A percentile compares a stretch with the other conserved stretches of the same genome.
phyloP scores from a whole-genome alignment of 2,888 invertebrate species.

The Himalopsyche japonica region DNA sequence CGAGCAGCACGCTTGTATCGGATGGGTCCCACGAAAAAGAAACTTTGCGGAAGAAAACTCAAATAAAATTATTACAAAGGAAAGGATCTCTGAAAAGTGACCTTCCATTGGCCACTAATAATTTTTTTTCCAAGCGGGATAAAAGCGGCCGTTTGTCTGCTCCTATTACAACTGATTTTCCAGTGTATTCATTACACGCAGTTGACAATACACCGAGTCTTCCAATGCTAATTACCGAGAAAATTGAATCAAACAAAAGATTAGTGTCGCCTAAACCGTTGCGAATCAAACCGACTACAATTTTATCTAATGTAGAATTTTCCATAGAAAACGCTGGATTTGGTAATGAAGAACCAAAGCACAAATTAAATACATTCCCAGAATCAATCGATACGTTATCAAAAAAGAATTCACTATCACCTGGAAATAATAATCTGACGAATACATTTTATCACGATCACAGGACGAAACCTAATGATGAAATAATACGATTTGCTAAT shows the following conservation, averaged over 20 bases:
- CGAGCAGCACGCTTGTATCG: conserved; percentile 48
- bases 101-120: conserved; percentile 13
- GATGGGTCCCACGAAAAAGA: conserved; percentile 43
- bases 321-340: not conserved
- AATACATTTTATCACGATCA: conserved; percentile 2
- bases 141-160: conserved; percentile 15
- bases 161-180: conserved; percentile 6
- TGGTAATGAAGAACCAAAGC: not conserved
- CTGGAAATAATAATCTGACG: not conserved
- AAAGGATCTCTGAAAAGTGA: conserved; percentile 9
- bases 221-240: not conserved
- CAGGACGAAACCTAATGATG: not conserved
- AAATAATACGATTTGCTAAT: not conserved
- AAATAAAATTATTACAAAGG: not conserved
- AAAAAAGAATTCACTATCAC: not conserved
- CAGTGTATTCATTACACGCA: not conserved
- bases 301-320: not conserved
- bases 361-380: not conserved
- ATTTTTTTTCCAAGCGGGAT: not conserved
- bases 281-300: not conserved
- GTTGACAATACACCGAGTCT: not conserved
- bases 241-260: not conserved
- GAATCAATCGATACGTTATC: not conserved
- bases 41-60: conserved; percentile 43
- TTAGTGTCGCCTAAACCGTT: not conserved